Percentiles rank a stretch among this genome's conserved stretches.
These are phyloP conservation scores for Sphaerophoria taeniata DNA, from an alignment of 2,888 invertebrate genomes.

Conservation along the genomic window DNA sequence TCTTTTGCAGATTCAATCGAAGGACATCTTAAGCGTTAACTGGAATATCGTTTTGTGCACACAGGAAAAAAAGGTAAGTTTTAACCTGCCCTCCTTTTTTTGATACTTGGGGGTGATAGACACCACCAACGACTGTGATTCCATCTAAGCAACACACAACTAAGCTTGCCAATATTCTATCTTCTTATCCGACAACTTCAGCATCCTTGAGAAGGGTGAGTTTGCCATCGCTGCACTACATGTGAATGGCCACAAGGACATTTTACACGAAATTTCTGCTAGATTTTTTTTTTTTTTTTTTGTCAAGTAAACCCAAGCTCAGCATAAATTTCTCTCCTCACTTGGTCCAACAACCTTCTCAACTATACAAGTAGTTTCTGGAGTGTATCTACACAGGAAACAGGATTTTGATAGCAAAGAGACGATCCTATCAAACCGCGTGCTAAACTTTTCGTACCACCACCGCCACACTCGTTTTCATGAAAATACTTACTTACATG, in stretches of 20 bases:
- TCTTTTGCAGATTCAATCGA: slow-evolving; percentile 61
- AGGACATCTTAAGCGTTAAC: slow-evolving; percentile 53
- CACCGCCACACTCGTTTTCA: not conserved
- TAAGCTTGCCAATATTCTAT: slow-evolving; percentile 54
- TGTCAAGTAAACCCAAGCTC: slow-evolving; percentile 72
- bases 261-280: slow-evolving; percentile 68
- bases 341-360: slow-evolving; percentile 42
- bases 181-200: slow-evolving; percentile 32
- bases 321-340: slow-evolving; percentile 64
- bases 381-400: not conserved
- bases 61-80: slow-evolving; percentile 55
- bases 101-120: no score
- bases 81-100: no score
- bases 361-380: not conserved
- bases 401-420: slow-evolving; percentile 31
- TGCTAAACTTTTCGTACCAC: not conserved
- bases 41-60: not conserved
- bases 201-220: not conserved
- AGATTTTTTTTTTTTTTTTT: slow-evolving; percentile 71
- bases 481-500: slow-evolving; percentile 5
- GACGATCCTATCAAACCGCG: slow-evolving; percentile 20
- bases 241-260: slow-evolving; percentile 40
- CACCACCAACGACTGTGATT: not conserved
- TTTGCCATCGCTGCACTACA: not conserved
- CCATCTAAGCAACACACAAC: not conserved